Evolutionary conservation across 2,797 vertebrate genomes (phyloP).

Genomic region (Halcyon smyrnensis): DNA sequence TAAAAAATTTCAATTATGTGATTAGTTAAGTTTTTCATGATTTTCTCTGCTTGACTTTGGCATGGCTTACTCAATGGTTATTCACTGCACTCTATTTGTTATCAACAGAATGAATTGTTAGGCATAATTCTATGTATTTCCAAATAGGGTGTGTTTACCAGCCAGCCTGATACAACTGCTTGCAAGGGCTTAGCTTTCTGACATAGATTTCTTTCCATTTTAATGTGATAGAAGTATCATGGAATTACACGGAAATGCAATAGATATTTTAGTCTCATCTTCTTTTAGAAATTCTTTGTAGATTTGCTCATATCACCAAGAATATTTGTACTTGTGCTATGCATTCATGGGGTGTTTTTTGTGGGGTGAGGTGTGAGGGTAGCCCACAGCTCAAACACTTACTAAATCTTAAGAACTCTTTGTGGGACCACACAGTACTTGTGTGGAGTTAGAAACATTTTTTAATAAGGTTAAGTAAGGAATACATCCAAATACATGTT

Average conservation of each 20-base stretch:
- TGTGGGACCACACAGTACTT: background rate
- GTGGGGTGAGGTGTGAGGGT: background rate
- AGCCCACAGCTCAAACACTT: background rate
- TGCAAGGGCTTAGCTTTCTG: background rate
- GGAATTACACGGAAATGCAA: background rate
- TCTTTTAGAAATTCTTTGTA: background rate
- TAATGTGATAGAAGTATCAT: background rate
- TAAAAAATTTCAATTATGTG: background rate
- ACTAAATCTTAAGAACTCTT: background rate
- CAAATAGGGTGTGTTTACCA: background rate
- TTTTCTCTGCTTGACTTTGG: background rate
- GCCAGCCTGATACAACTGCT: background rate
- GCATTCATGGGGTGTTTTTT: background rate
- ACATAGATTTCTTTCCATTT: background rate
- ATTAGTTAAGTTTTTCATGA: background rate
- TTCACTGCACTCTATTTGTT: background rate
- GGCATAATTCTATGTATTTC: background rate
- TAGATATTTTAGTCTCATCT: background rate
- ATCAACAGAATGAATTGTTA: background rate
- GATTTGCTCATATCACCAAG: background rate
- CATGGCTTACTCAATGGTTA: background rate
- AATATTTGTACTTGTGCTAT: background rate
- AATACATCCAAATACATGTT: background rate
- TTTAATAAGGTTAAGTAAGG: background rate
- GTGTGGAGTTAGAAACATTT: background rate